Percentiles rank a stretch among this genome's conserved stretches.
phyloP scores from a whole-genome alignment of 2,113 vertebrate genomes.

The Takifugu flavidus region DNA sequence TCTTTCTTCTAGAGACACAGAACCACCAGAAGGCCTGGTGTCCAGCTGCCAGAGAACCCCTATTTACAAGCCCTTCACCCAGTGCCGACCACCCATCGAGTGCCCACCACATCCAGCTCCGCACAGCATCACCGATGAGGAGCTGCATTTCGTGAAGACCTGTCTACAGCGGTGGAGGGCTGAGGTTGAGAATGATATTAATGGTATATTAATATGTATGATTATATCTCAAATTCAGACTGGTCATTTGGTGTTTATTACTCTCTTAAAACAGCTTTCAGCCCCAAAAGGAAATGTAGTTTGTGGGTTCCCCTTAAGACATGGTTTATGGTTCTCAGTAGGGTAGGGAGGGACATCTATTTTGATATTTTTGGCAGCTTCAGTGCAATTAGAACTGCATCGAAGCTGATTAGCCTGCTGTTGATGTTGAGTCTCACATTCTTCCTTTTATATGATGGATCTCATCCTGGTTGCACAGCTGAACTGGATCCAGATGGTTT shows the following conservation, averaged over 20 bases:
- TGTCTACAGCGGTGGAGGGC: constrained; percentile 92
- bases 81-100: constrained; percentile 62
- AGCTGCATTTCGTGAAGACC: constrained; percentile 80
- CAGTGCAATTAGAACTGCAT: no score
- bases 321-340: no score
- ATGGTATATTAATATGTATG: constrained; percentile 68
- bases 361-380: no score
- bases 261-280: background rate
- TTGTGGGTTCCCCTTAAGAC: no score
- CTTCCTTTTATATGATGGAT: background rate
- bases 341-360: no score
- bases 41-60: constrained; percentile 54
- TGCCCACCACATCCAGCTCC: constrained; percentile 75
- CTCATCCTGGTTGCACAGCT: background rate
- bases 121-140: constrained; percentile 75
- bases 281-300: no score
- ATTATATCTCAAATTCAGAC: background rate
- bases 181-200: constrained; percentile 87
- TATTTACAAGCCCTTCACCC: constrained; percentile 59
- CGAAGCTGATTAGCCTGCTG: no score
- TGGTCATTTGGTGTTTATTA: background rate
- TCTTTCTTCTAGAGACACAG: constrained; percentile 3
- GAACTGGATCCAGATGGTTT: no score
- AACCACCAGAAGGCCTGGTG: constrained; percentile 48
- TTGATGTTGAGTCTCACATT: background rate